Evolutionary conservation across 2,797 vertebrate genomes (phyloP), one percentile per base, ranked within the genome.

Genomic region (Danionella dracula): DNA sequence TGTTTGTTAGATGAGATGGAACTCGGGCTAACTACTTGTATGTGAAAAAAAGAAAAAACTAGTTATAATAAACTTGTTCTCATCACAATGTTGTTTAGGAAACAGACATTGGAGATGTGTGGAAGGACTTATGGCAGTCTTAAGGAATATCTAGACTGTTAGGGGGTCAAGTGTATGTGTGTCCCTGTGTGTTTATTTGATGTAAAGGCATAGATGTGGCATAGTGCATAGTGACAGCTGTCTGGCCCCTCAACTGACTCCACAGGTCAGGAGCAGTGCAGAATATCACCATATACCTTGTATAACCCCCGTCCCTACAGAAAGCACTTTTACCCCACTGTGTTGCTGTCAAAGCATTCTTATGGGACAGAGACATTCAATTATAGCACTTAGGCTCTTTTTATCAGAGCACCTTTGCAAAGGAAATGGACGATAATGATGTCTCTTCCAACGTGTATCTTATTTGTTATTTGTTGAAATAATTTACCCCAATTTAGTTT

Each of bases 151-250:
- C 20, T 12, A 29, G 11, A 27, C 54, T 54, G 53, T 60, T 48
- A 73, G 44, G 54, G 56, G 23, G 35, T 17, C 20, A 9, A 49
- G 23, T 4, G 34, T 38, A 23, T 34, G 62, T 44, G 61, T 23
- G 58, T 54, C 17, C 57, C 31, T 40, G 15, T 46, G 17, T 48
- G 54, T 6, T 34, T 59, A 44, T 35, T 50, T 37, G 44, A 70
- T 50, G 67, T 70, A 77, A 77, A 68, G 56, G 63, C 63, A 75
- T 72, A 70, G n/a, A n/a, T n/a, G n/a, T n/a, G n/a, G n/a, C n/a
- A n/a, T n/a, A n/a, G n/a, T n/a, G 27, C 44, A 45, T 64, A 51
- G 68, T 70, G 76, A 78, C 76, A 75, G 70, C 70, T 73, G 73
- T 63, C 65, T 78, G 70, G 5, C 44, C 70, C 65, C 70, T 67